phyloP scores from a whole-genome alignment of 2,113 vertebrate genomes.

The Todiramphus saurophagus region DNA sequence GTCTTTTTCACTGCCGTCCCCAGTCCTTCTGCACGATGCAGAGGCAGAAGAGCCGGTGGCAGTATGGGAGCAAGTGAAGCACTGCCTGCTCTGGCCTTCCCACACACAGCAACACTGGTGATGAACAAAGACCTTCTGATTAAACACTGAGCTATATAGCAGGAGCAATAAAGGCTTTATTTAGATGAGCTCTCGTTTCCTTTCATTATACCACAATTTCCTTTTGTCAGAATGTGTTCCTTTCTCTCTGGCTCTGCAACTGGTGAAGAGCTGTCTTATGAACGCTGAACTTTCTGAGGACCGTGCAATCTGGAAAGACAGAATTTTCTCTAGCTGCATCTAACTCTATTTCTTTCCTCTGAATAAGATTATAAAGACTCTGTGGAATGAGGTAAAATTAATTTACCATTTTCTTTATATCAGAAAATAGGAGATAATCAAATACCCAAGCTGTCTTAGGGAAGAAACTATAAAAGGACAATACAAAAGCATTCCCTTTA shows the following conservation, averaged over 20 bases:
- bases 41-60: fast-evolving
- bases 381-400: neutral
- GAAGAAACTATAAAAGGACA: neutral
- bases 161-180: neutral
- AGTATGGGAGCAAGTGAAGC: neutral
- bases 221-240: neutral
- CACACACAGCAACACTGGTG: neutral
- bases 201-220: neutral
- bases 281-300: neutral
- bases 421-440: neutral
- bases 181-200: neutral
- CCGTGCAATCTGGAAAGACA: neutral
- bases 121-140: neutral
- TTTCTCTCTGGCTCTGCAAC: neutral
- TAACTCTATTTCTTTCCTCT: neutral
- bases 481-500: neutral
- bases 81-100: neutral
- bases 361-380: neutral
- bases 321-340: neutral
- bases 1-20: neutral
- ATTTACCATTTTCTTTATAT: neutral
- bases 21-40: fast-evolving
- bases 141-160: neutral
- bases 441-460: neutral
- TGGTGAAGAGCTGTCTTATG: neutral